Evolutionary conservation across 2,113 vertebrate species (phyloP), one percentile per base, ranked within the genome.

Genomic region (Tympanuchus pallidicinctus): DNA sequence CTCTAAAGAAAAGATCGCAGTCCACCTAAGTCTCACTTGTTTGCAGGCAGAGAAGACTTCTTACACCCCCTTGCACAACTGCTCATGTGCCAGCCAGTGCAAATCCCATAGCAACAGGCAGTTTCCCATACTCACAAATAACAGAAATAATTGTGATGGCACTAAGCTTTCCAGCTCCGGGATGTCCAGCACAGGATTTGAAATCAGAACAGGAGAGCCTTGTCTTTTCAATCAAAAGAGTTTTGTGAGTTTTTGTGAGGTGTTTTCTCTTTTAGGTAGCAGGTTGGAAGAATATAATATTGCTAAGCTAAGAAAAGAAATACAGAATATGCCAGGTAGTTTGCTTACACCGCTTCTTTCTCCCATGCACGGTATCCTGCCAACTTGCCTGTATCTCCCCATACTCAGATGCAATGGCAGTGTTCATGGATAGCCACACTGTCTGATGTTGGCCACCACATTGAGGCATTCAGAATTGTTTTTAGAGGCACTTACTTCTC

Each of bases 331-430:
- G 8, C 17, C 34, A 76, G 19, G 32, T 52, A 52, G 6, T n/a
- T 57, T 61, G 38, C 15, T 22, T 47, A 40, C 22, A 52, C 36
- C 40, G n/a, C 24, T 48, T 86, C 13, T 52, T 88, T 65, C 32
- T 72, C 10, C 42, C 1, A 1, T 38, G 13, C 17, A 32, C 21
- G 10, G 4, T n/a, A 25, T 4, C 3, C 25, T 90, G 48, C 16
- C 7, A 56, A 7, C 43, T 60, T 75, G 47, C 10, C 18, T 32
- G 1, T 21, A 38, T 24, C 56, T 3, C 4, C 13, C 21, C 16
- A 30, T 32, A 13, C 9, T 82, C 32, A 1, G 0, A 4, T 65
- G 88, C 54, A 70, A 0, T 32, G 54, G 36, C 19, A 36, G 3
- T 4, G 7, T 13, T 8, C 47, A 60, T 14, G 19, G 28, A 7